phyloP scores from a whole-genome alignment of 1,140 invertebrate species.

The Apolygus lucorum region DNA sequence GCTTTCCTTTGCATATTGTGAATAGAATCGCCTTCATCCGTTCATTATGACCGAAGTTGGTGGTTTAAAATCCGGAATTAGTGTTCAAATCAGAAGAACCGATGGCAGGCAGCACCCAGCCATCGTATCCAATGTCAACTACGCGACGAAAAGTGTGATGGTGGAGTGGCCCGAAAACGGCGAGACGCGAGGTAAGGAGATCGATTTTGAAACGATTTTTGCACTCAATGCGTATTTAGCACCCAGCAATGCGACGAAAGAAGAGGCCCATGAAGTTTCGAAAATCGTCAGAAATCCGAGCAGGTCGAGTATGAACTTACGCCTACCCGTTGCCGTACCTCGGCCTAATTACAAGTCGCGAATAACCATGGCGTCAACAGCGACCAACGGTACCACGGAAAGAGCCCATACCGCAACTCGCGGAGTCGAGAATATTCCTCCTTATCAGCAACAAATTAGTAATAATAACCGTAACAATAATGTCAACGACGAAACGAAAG shows the following conservation, averaged over 20 bases:
- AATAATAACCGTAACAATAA: background rate
- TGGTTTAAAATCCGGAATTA: conserved; percentile 17
- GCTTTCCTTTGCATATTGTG: too few species aligned
- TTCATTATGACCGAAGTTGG: background rate
- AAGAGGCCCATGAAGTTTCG: background rate
- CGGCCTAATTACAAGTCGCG: background rate
- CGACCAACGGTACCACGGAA: background rate
- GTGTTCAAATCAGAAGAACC: conserved; percentile 14
- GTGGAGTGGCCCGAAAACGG: background rate
- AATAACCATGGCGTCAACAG: background rate
- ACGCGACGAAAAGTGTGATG: conserved; percentile 5
- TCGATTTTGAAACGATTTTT: background rate
- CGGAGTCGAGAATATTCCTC: background rate
- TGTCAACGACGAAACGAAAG: background rate
- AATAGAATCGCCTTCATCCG: too few species aligned
- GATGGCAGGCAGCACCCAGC: conserved; percentile 9
- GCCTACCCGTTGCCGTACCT: background rate
- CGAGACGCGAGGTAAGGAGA: background rate
- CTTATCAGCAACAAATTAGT: background rate
- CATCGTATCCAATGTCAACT: background rate
- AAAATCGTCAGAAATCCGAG: background rate
- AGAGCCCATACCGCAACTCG: background rate
- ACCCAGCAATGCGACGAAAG: background rate
- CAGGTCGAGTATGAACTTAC: too few species aligned
- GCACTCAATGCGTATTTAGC: background rate